A percentile compares a stretch with the other conserved stretches of the same genome.
phyloP scores from a whole-genome alignment of 2,797 vertebrate species.

The Falco naumanni region DNA sequence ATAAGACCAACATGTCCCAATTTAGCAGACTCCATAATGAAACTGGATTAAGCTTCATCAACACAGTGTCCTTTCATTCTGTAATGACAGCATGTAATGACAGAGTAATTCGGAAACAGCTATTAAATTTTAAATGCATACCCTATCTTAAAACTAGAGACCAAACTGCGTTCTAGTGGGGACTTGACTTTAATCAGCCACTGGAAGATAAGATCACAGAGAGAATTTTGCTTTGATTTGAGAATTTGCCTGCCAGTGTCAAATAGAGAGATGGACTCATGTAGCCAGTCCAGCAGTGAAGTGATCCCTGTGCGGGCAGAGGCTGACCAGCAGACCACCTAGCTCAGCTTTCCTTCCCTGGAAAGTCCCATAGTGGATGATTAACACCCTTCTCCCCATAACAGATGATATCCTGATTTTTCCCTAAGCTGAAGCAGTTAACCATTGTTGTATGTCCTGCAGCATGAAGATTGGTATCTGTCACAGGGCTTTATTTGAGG shows the following conservation, averaged over 20 bases:
- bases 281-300: not conserved
- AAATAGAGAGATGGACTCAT: not conserved
- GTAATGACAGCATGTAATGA: not conserved
- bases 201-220: not conserved
- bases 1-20: not conserved
- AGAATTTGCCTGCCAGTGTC: rapidly evolving
- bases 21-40: not conserved
- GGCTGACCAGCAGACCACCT: not conserved
- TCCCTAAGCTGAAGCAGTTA: not conserved
- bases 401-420: not conserved
- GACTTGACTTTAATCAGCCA: not conserved
- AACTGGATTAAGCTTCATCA: not conserved
- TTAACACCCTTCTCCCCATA: not conserved
- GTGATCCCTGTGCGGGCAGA: not conserved
- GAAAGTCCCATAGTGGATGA: not conserved
- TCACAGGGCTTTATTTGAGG: not conserved
- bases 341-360: not conserved
- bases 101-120: not conserved
- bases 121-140: not conserved
- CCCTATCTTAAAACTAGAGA: not conserved
- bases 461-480: not conserved
- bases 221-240: not conserved
- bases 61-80: not conserved
- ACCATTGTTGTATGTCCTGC: not conserved
- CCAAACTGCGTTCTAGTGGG: not conserved